Evolutionary conservation across 2,797 vertebrate species (phyloP).

Genomic region (Oryzias dopingdopingensis): DNA sequence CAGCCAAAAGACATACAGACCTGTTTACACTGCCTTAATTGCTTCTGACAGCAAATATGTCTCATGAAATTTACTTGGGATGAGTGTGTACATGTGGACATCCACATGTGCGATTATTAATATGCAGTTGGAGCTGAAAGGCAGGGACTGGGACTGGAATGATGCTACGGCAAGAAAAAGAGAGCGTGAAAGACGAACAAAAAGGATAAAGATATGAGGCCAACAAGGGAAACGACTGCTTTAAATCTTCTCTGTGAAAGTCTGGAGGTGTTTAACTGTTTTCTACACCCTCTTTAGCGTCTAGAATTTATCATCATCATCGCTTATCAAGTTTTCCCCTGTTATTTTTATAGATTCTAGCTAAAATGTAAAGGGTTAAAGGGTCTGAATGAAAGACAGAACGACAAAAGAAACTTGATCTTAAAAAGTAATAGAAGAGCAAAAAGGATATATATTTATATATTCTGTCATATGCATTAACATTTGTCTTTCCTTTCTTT

Average conservation of each 20-base stretch:
- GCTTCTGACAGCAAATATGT: constrained; percentile 77
- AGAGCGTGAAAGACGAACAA: constrained; percentile 50
- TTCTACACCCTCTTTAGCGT: constrained; percentile 30
- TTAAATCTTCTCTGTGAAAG: constrained; percentile 48
- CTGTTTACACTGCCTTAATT: constrained; percentile 61
- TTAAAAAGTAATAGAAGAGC: constrained; percentile 17
- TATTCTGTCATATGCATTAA: no score
- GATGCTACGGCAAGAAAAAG: constrained; percentile 24
- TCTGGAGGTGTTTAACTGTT: constrained; percentile 60
- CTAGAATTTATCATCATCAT: constrained; percentile 42
- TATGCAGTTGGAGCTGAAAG: constrained; percentile 10
- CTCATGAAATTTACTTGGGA: constrained; percentile 70
- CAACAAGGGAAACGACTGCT: constrained; percentile 20
- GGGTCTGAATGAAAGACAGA: constrained; percentile 30
- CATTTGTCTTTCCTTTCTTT: no score
- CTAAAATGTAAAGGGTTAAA: constrained; percentile 16
- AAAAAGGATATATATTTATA: constrained; percentile 1
- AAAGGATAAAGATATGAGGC: constrained; percentile 54
- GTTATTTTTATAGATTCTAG: constrained; percentile 34
- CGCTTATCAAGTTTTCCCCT: constrained; percentile 17
- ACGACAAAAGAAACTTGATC: constrained; percentile 19
- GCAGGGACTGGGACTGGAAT: constrained; percentile 19
- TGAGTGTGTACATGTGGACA: constrained; percentile 16
- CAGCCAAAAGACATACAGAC: constrained; percentile 50
- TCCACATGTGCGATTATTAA: constrained; percentile 17